Conservation (phyloP, 1,140 invertebrate genomes). For the Metopolophium dirhodum region DNA sequence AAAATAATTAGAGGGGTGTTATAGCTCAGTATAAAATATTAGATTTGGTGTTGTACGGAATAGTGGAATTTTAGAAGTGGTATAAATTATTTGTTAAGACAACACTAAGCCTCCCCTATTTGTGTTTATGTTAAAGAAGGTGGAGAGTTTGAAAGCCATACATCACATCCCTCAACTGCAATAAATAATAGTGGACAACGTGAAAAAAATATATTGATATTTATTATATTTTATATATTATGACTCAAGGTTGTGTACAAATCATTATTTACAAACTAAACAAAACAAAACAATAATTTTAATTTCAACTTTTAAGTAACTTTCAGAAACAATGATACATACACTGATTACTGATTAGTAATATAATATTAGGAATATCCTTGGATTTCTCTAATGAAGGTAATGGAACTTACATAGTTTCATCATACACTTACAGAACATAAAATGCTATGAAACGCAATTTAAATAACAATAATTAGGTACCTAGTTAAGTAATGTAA, state of each 20-base stretch:
- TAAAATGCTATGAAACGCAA: neutral
- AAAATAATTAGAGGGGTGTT: neutral
- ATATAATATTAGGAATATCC: neutral
- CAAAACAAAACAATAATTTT: neutral
- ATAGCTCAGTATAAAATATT: neutral
- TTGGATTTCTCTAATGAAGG: neutral
- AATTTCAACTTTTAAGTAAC: neutral
- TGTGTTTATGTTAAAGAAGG: neutral
- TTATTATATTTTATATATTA: neutral
- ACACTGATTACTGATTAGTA: neutral
- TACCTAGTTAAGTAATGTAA: neutral
- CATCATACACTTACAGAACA: neutral
- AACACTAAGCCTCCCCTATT: neutral
- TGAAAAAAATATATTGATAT: neutral
- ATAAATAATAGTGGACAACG: neutral
- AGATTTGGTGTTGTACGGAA: neutral
- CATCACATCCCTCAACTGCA: neutral
- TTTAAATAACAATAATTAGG: neutral
- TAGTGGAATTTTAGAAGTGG: no score
- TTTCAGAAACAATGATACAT: neutral
- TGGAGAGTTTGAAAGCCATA: neutral
- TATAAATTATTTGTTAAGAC: neutral
- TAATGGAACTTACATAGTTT: neutral
- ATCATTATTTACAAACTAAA: neutral
- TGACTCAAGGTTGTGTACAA: neutral